These are phyloP conservation scores for Orchesella cincta DNA, from an alignment of 1,140 invertebrate genomes.

Conservation along the genomic window DNA sequence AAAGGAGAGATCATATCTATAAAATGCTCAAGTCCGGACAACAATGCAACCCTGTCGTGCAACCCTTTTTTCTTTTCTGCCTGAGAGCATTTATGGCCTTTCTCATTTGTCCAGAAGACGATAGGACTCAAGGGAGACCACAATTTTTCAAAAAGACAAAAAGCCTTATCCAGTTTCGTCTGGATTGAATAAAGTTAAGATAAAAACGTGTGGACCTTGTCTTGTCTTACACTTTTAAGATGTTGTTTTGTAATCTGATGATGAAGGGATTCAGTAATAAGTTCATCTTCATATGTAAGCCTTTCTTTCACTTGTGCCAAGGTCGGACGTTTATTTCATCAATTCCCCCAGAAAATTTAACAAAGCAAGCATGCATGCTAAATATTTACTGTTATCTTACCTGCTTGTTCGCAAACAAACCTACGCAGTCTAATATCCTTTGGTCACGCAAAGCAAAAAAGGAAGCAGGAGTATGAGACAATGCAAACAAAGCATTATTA, in stretches of 20 bases:
- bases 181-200: not conserved
- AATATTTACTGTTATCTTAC: no score
- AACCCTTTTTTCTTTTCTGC: not conserved
- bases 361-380: no score
- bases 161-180: not conserved
- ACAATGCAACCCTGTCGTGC: not conserved
- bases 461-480: no score
- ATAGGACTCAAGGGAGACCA: no score
- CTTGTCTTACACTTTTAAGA: not conserved
- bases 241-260: not conserved
- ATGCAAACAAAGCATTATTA: no score
- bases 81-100: no score
- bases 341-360: no score
- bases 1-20: not conserved
- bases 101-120: no score
- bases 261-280: not conserved
- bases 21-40: not conserved
- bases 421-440: no score
- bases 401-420: no score
- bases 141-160: no score
- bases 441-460: no score
- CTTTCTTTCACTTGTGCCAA: not conserved
- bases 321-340: conserved; percentile 5
- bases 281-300: not conserved
- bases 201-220: not conserved